Conservation (phyloP, 2,113 vertebrate genomes). For the Uria aalge region DNA sequence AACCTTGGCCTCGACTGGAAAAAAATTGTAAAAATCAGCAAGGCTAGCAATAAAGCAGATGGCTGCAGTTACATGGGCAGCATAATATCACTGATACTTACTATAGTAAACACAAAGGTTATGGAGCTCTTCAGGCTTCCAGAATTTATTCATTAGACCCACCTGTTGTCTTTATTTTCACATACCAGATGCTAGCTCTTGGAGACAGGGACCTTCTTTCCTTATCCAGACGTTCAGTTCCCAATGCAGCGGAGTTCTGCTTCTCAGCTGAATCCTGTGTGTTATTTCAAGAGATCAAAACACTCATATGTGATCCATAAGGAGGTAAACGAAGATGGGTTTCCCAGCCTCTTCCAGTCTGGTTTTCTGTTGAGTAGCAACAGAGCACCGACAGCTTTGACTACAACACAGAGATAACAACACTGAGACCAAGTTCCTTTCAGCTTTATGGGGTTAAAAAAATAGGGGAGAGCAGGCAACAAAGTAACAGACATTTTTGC, state of each 20-base stretch:
- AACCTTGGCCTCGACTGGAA: neutral
- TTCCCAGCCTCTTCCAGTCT: neutral
- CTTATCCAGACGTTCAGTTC: neutral
- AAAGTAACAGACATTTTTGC: neutral
- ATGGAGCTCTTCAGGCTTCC: neutral
- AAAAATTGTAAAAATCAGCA: neutral
- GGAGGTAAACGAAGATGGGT: accelerated
- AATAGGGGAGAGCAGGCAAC: neutral
- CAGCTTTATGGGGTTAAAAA: neutral
- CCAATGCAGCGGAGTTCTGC: neutral
- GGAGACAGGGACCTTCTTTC: neutral
- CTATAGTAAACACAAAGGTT: neutral
- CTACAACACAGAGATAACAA: neutral
- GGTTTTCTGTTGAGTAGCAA: neutral
- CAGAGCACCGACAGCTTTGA: neutral
- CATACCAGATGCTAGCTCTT: neutral
- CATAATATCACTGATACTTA: neutral
- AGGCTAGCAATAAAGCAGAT: neutral
- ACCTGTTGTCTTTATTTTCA: neutral
- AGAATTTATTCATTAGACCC: neutral
- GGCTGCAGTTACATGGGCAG: neutral
- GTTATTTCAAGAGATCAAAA: neutral
- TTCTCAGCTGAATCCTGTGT: neutral
- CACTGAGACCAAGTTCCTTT: neutral
- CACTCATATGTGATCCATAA: accelerated